Evolutionary conservation across 2,888 invertebrate genomes (phyloP).

Genomic region (Ischnura elegans): DNA sequence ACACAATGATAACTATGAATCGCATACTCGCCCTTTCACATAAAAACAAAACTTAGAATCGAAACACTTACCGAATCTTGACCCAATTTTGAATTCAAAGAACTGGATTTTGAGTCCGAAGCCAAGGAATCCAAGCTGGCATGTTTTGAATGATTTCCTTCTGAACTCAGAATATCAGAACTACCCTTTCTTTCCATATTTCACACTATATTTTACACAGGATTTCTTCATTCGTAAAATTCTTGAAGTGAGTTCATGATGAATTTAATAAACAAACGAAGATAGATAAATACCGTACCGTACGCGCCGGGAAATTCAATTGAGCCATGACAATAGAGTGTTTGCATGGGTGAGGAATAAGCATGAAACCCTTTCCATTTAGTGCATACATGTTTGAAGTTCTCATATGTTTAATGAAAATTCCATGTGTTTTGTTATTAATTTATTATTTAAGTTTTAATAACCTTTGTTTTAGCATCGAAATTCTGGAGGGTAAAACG

Average conservation of each 20-base stretch:
- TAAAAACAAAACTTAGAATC: slow-evolving; percentile 69
- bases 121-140: slow-evolving; percentile 90
- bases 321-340: no score
- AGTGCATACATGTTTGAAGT: no score
- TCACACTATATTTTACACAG: neutral
- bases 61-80: slow-evolving; percentile 86
- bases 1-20: neutral
- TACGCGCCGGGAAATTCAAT: neutral
- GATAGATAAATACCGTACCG: neutral
- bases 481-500: no score
- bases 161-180: slow-evolving; percentile 60
- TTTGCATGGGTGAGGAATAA: no score
- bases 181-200: slow-evolving; percentile 68
- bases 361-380: no score
- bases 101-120: slow-evolving; percentile 92
- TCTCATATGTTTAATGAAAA: no score
- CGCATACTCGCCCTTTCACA: neutral
- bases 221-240: neutral
- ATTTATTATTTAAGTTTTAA: no score
- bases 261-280: neutral
- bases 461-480: no score
- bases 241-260: neutral
- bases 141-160: slow-evolving; percentile 83
- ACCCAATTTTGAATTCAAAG: slow-evolving; percentile 90
- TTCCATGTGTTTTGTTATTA: no score